A percentile compares a stretch with the other conserved stretches of the same genome.
These are phyloP conservation scores for Cantharis rustica DNA, from an alignment of 2,888 invertebrate genomes.

Conservation along the genomic window DNA sequence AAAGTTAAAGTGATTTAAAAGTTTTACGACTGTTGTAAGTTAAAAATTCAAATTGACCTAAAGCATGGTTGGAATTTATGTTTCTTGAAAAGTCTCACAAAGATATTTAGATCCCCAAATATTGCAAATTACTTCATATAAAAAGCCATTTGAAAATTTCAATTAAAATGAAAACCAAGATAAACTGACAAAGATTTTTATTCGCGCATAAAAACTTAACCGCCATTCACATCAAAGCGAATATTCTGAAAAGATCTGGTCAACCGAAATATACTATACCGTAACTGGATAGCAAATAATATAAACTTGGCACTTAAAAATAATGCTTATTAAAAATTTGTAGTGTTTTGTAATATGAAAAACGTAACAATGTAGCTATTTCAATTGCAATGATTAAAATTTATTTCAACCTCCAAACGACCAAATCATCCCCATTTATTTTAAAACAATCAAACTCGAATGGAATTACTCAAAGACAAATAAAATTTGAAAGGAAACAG, in stretches of 20 bases:
- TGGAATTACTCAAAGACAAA: neutral
- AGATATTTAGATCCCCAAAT: constrained; percentile 2
- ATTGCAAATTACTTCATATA: constrained; percentile 2
- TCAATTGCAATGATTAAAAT: neutral
- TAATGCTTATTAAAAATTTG: neutral
- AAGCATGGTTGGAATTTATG: neutral
- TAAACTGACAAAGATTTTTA: constrained; percentile 12
- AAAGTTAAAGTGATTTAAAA: constrained; percentile 3
- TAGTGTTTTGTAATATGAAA: neutral
- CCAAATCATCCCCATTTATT: neutral
- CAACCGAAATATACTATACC: constrained; percentile 6
- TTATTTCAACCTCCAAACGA: neutral
- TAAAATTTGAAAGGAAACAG: neutral
- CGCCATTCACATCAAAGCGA: constrained; percentile 1
- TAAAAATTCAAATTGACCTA: neutral
- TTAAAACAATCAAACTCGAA: neutral
- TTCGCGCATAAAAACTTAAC: constrained; percentile 9
- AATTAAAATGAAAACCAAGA: constrained; percentile 13
- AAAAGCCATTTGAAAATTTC: constrained; percentile 7
- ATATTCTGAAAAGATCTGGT: constrained; percentile 6
- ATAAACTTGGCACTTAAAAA: constrained; percentile 4
- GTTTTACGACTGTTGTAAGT: constrained; percentile 3
- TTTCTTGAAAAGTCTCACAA: neutral
- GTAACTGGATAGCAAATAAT: neutral
- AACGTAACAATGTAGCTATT: neutral